Evolutionary conservation across 2,113 vertebrate species (phyloP).

Genomic region (Stegastes partitus): DNA sequence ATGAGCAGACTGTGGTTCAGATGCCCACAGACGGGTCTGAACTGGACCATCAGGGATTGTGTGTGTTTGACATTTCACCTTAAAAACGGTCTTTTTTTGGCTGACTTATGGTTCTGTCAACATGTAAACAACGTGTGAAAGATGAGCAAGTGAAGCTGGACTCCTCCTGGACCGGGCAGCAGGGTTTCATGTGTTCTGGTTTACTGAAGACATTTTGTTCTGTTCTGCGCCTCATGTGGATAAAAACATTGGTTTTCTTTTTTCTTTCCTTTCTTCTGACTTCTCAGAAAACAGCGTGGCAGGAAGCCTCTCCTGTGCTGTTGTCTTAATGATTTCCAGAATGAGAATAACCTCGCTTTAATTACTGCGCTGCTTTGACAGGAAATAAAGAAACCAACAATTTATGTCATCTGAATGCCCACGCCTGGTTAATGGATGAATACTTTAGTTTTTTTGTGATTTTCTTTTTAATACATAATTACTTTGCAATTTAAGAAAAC

Average conservation of each 20-base stretch:
- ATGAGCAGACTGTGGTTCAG: no score
- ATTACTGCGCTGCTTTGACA: not conserved
- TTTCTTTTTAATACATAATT: not conserved
- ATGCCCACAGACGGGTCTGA: no score
- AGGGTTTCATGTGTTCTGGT: no score
- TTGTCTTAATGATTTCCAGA: not conserved
- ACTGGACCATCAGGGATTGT: no score
- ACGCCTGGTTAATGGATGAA: not conserved
- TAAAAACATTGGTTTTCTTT: no score
- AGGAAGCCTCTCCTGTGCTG: not conserved
- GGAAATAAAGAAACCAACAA: not conserved
- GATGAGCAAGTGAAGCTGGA: no score
- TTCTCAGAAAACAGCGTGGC: not conserved
- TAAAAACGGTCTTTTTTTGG: no score
- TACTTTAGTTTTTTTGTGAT: not conserved
- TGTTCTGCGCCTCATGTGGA: no score
- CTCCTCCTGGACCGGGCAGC: no score
- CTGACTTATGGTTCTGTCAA: no score
- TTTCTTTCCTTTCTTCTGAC: not conserved
- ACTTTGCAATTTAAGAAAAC: not conserved
- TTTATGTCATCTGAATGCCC: not conserved
- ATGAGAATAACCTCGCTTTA: not conserved
- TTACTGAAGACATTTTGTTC: not conserved
- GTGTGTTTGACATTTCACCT: no score
- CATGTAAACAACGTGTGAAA: no score